Base-by-base conservation (phyloP, 2,888 invertebrate species). In the Ceriagrion tenellum region DNA sequence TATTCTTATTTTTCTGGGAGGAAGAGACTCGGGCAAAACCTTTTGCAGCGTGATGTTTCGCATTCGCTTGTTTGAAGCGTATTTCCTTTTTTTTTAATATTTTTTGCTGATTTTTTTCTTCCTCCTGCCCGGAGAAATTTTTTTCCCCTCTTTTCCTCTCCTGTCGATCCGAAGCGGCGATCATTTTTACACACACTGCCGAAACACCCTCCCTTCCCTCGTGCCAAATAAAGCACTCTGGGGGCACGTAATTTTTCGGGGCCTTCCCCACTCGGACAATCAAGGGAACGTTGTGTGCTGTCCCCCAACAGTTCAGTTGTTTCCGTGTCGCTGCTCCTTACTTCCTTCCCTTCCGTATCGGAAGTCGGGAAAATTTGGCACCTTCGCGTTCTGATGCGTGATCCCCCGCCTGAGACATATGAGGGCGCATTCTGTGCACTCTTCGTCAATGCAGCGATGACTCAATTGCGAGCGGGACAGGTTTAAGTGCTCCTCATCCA, bases 41-140 rank as follows among this genome's bases (percentile, higher is more conserved):
- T 81, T 81, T 81, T 81, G 81, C 81, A 81, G 81, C 81, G 81
- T 35, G 35, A 81, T 81, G 81, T 81, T 81, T 81, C 81, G 81
- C 30, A 81, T 81, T 81, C 81, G 81, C n/a, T 81, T 81, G 35
- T 35, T 81, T n/a, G 81, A 35, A 16, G 35, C 0, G 81, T 12
- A 81, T 81, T 35, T 35, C n/a, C 23, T 30, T 18, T 35, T 81
- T 81, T 81, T 35, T 69, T 2, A 47, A 47, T 69, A 69, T 81
- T 81, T 35, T 30, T 35, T 35, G 30, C 10, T 69, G 26, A 81
- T 81, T 81, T 81, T 81, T 81, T 59, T 59, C 59, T 59, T 59
- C 16, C 59, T 20, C 20, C 59, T 59, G 59, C 59, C 30, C 81
- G 16, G 13, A 0, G 16, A 81, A 69, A 30, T 12, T 35, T 81